phyloP scores from a whole-genome alignment of 2,888 invertebrate species.

The Zeuzera pyrina region DNA sequence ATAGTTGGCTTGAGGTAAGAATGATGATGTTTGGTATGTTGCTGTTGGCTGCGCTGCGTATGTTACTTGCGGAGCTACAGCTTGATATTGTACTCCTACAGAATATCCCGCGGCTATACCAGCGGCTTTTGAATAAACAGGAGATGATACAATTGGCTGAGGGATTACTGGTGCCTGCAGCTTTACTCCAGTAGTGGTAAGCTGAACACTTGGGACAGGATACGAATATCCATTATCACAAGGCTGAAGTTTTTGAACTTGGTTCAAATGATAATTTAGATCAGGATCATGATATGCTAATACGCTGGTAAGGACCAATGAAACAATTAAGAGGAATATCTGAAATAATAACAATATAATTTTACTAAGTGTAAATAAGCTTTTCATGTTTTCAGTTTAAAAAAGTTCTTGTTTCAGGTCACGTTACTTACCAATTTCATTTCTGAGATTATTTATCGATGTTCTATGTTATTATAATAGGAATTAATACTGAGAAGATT shows the following conservation, averaged over 20 bases:
- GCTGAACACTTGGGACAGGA: conserved; percentile 66
- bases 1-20: conserved; percentile 22
- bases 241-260: conserved; percentile 45
- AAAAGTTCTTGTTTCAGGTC: conserved; percentile 6
- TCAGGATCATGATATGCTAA: conserved; percentile 62
- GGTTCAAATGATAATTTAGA: conserved; percentile 57
- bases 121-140: conserved; percentile 20
- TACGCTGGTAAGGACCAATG: conserved; percentile 33
- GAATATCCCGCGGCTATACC: conserved; percentile 14
- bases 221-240: conserved; percentile 56
- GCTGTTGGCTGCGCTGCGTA: conserved; percentile 34
- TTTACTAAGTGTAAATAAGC: neutral
- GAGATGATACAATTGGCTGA: conserved; percentile 21
- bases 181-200: conserved; percentile 50
- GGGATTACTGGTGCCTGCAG: conserved; percentile 21
- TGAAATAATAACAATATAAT: conserved; percentile 30
- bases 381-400: conserved; percentile 50
- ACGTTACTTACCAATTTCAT: conserved; percentile 7
- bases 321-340: conserved; percentile 32
- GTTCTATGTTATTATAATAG: neutral
- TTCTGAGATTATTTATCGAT: conserved; percentile 6
- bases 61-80: conserved; percentile 28
- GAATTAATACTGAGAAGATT: conserved; percentile 4
- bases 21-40: conserved; percentile 27
- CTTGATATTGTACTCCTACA: conserved; percentile 32